phyloP scores from a whole-genome alignment of 2,797 vertebrate species.

The Hoplostethus atlanticus region DNA sequence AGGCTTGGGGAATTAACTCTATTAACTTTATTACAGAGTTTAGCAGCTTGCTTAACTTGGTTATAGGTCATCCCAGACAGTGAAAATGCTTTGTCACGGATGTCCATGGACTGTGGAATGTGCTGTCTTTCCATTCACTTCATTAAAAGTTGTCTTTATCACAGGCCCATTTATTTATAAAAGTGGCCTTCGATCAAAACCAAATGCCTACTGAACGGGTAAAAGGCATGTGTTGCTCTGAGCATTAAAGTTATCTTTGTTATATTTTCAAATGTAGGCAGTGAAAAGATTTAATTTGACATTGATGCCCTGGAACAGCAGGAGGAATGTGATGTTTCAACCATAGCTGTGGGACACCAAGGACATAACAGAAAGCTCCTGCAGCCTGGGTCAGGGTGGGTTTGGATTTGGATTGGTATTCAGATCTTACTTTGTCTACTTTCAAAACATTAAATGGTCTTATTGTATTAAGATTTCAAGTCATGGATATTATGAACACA shows the following conservation, averaged over 20 bases:
- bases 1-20: not conserved
- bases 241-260: constrained; percentile 4
- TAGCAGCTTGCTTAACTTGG: not conserved
- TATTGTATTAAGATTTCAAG: not conserved
- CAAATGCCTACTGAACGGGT: not conserved
- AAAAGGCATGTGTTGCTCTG: too few species aligned
- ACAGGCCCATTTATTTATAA: not conserved
- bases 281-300: constrained; percentile 15
- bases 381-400: not conserved
- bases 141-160: too few species aligned
- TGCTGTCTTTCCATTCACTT: too few species aligned
- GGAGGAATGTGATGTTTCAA: constrained; percentile 18
- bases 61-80: not conserved
- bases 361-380: constrained; percentile 23
- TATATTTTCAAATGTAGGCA: constrained; percentile 18
- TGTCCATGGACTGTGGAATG: not conserved
- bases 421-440: not conserved
- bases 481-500: not conserved
- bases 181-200: not conserved
- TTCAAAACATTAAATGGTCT: not conserved
- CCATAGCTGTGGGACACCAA: not conserved
- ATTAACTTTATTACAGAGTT: not conserved
- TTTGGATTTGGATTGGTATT: not conserved
- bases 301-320: constrained; percentile 18
- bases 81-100: constrained; percentile 1